phyloP scores from a whole-genome alignment of 2,113 vertebrate genomes.

The Neolamprologus brichardi region DNA sequence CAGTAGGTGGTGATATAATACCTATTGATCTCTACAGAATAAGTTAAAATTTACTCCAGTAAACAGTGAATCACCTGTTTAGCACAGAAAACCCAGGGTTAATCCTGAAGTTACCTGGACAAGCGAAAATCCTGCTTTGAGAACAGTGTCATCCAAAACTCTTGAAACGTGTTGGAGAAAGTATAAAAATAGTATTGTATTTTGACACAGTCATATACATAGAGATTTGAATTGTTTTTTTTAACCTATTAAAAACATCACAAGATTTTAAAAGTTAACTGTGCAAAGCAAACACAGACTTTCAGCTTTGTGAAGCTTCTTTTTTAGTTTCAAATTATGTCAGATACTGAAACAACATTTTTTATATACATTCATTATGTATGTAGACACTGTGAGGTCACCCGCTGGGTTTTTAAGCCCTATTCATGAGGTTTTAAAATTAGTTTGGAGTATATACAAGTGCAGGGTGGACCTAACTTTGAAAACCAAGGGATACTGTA shows the following conservation, averaged over 20 bases:
- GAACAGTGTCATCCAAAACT: background rate
- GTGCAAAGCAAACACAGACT: background rate
- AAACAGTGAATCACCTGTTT: background rate
- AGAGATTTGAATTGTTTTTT: background rate
- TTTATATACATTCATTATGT: background rate
- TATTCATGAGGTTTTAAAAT: fast-evolving
- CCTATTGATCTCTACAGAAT: background rate
- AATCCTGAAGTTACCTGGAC: background rate
- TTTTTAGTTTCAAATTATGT: background rate
- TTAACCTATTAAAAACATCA: background rate
- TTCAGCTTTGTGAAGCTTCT: background rate
- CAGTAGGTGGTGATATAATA: background rate
- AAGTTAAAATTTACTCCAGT: background rate
- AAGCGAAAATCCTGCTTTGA: background rate
- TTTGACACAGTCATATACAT: background rate
- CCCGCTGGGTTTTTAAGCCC: background rate
- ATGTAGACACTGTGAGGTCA: background rate
- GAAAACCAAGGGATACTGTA: background rate
- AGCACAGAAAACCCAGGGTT: background rate
- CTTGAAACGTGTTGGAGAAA: background rate
- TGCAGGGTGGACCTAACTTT: background rate
- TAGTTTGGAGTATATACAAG: background rate
- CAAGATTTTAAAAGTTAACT: background rate
- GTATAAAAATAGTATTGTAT: background rate
- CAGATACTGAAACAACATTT: background rate